phyloP scores from a whole-genome alignment of 2,888 invertebrate species.

The Spicauda simplicius region DNA sequence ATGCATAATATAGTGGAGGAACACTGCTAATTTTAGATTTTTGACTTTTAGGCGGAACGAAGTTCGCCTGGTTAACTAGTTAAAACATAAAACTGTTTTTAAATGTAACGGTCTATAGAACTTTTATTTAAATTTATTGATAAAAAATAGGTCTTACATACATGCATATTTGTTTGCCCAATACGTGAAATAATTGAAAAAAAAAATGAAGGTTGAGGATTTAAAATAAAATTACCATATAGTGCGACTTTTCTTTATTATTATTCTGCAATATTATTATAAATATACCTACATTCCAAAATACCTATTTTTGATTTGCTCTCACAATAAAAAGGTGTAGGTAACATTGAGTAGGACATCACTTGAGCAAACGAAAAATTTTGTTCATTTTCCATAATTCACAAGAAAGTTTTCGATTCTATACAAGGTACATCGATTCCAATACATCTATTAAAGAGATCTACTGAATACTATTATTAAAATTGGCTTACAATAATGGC shows the following conservation, averaged over 20 bases:
- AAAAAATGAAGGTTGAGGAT: neutral
- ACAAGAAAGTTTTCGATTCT: conserved; percentile 38
- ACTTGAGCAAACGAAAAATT: conserved; percentile 67
- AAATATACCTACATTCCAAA: conserved; percentile 67
- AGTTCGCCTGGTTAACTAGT: too few species aligned
- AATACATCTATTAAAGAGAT: conserved; percentile 44
- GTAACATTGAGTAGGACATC: conserved; percentile 61
- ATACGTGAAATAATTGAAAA: too few species aligned
- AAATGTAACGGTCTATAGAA: too few species aligned
- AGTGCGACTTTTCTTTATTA: conserved; percentile 76
- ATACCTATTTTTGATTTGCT: conserved; percentile 58
- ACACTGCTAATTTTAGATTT: too few species aligned
- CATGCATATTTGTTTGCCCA: too few species aligned
- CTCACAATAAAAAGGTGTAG: conserved; percentile 58
- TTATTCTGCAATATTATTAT: conserved; percentile 65
- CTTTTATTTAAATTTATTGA: too few species aligned
- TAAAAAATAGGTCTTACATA: too few species aligned
- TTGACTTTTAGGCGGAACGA: too few species aligned
- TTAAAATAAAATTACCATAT: conserved; percentile 56
- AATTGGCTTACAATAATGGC: conserved; percentile 33
- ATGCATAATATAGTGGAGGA: too few species aligned
- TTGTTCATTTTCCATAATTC: conserved; percentile 22
- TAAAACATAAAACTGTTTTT: too few species aligned
- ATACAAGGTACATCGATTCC: conserved; percentile 43
- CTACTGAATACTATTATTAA: conserved; percentile 42